Conservation (phyloP, 1,140 invertebrate species). For the Drosophila yakuba region DNA sequence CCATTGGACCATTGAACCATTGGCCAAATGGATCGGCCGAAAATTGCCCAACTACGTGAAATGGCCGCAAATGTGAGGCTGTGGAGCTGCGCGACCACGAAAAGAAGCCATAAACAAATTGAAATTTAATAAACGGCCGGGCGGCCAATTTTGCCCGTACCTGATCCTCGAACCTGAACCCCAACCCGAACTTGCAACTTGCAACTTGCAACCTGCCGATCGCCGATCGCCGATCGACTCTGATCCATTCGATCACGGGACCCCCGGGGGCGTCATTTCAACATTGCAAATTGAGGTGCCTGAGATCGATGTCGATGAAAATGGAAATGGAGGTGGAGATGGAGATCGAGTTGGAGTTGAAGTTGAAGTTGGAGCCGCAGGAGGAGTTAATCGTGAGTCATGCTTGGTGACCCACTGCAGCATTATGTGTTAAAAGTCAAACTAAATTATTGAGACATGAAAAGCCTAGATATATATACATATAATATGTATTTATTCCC, state of each 20-base stretch:
- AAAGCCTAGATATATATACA: too few relatives aligned
- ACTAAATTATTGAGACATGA: conserved; percentile 12
- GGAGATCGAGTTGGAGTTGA: background rate
- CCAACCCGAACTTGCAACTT: background rate
- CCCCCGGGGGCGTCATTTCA: conserved; percentile 38
- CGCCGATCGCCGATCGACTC: conserved; percentile 11
- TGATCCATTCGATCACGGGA: conserved; percentile 38
- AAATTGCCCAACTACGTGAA: conserved; percentile 31
- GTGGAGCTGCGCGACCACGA: conserved; percentile 25
- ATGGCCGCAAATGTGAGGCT: conserved; percentile 28
- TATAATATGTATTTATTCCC: too few relatives aligned
- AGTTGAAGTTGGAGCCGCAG: background rate
- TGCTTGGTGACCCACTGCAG: background rate
- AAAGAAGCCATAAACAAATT: conserved; percentile 58
- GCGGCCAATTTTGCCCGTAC: conserved; percentile 28
- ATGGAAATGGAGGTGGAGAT: background rate
- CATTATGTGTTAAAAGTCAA: too few relatives aligned
- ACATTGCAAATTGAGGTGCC: conserved; percentile 36
- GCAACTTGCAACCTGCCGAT: conserved; percentile 3
- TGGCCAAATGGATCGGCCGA: background rate
- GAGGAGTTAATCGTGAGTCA: conserved; percentile 5
- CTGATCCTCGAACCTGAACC: background rate
- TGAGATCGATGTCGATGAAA: conserved; percentile 26
- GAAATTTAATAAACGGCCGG: conserved; percentile 59
- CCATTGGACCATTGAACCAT: background rate